Conservation (phyloP, 2,888 invertebrate genomes). For the Amiota mariae region DNA sequence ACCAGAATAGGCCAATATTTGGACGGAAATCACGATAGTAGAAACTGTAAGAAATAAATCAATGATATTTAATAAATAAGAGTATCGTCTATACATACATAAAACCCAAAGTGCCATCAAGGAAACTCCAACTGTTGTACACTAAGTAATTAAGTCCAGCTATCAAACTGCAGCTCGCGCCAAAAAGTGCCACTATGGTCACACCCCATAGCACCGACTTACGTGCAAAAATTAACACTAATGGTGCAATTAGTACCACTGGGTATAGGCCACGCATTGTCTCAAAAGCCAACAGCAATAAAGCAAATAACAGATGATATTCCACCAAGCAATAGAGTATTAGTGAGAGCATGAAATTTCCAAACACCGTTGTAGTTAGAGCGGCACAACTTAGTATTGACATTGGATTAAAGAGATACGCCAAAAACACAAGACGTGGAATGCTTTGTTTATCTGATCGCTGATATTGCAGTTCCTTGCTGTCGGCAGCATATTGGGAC, state of each 20-base stretch:
- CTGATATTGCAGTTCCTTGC: conserved; percentile 76
- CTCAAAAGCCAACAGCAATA: conserved; percentile 83
- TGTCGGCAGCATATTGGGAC: conserved; percentile 77
- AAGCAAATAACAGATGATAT: conserved; percentile 78
- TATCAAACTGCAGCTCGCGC: conserved; percentile 49
- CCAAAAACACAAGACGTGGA: conserved; percentile 82
- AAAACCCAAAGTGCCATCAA: conserved; percentile 85
- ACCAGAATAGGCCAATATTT: conserved; percentile 99
- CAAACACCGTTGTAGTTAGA: conserved; percentile 91
- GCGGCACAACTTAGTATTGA: conserved; percentile 90
- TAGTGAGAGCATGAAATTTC: conserved; percentile 86
- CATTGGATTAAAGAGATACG: conserved; percentile 92
- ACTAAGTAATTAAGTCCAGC: conserved; percentile 74
- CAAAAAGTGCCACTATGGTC: conserved; percentile 51
- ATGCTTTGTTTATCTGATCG: conserved; percentile 68
- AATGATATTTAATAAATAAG: neutral
- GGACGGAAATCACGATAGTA: conserved; percentile 95
- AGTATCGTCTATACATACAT: conserved; percentile 78
- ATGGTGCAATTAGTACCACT: conserved; percentile 86
- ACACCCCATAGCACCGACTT: conserved; percentile 40
- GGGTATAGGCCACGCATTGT: conserved; percentile 90
- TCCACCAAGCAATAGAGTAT: conserved; percentile 82
- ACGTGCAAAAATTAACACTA: conserved; percentile 76
- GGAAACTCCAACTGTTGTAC: conserved; percentile 79
- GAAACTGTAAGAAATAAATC: conserved; percentile 77